phyloP scores from a whole-genome alignment of 2,113 vertebrate genomes.

The Tricholaema leucomelas region DNA sequence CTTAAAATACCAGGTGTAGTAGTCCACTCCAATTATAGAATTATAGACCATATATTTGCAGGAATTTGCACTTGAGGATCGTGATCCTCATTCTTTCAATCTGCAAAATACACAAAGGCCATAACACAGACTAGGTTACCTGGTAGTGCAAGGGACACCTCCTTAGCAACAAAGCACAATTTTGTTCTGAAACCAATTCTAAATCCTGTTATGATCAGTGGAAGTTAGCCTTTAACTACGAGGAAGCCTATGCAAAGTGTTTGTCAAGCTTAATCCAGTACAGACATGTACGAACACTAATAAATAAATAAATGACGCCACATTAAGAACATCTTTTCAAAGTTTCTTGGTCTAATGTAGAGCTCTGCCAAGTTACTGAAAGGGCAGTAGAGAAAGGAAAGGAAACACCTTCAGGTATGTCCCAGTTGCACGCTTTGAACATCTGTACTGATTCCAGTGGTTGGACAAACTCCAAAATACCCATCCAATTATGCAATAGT shows the following conservation, averaged over 20 bases:
- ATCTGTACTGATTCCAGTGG: background rate
- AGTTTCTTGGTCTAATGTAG: background rate
- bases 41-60: background rate
- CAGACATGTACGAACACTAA: background rate
- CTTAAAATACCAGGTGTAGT: background rate
- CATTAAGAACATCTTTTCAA: background rate
- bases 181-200: background rate
- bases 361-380: background rate
- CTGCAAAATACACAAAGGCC: background rate
- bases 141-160: background rate
- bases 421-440: background rate
- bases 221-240: background rate
- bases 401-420: background rate
- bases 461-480: background rate
- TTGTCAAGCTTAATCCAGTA: background rate
- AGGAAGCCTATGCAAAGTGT: background rate
- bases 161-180: background rate
- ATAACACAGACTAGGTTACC: background rate
- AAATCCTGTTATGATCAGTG: background rate
- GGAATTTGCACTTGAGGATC: background rate
- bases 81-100: background rate
- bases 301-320: background rate
- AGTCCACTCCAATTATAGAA: background rate
- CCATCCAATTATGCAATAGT: background rate
- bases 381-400: background rate